Evolutionary conservation across 2,113 vertebrate genomes (phyloP).

Genomic region (Heterocephalus glaber): DNA sequence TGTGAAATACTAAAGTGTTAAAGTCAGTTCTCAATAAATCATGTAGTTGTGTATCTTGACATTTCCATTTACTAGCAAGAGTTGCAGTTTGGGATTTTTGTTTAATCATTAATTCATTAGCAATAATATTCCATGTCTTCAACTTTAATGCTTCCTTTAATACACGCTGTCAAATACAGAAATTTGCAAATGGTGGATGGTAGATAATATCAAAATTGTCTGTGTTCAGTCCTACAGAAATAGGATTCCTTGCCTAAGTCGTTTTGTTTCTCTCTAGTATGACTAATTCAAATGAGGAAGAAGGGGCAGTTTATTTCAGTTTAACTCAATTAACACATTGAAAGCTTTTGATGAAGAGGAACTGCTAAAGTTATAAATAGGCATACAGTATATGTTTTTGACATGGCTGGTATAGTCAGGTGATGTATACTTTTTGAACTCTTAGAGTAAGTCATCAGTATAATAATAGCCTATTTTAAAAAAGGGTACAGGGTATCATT

Average conservation of each 20-base stretch:
- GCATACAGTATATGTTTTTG: not conserved
- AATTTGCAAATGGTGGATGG: not conserved
- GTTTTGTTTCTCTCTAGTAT: not conserved
- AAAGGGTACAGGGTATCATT: not conserved
- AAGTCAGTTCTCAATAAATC: not conserved
- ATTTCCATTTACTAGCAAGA: not conserved
- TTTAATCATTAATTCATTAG: not conserved
- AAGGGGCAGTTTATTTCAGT: not conserved
- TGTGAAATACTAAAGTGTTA: not conserved
- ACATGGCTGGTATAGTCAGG: not conserved
- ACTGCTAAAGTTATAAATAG: not conserved
- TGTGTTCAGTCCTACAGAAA: not conserved
- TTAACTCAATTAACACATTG: conserved; percentile 2
- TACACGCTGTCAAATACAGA: not conserved
- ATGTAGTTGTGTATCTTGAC: not conserved
- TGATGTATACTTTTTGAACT: not conserved
- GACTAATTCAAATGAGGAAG: not conserved
- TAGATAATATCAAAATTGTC: conserved; percentile 4
- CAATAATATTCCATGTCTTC: not conserved
- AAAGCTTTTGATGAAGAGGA: not conserved
- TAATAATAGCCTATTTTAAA: conserved; percentile 18
- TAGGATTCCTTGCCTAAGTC: not conserved
- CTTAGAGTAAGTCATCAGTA: not conserved
- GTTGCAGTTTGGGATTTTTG: not conserved
- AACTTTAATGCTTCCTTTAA: not conserved